Base-by-base conservation (phyloP, 2,888 invertebrate genomes). In the Drosophila longiperda region DNA sequence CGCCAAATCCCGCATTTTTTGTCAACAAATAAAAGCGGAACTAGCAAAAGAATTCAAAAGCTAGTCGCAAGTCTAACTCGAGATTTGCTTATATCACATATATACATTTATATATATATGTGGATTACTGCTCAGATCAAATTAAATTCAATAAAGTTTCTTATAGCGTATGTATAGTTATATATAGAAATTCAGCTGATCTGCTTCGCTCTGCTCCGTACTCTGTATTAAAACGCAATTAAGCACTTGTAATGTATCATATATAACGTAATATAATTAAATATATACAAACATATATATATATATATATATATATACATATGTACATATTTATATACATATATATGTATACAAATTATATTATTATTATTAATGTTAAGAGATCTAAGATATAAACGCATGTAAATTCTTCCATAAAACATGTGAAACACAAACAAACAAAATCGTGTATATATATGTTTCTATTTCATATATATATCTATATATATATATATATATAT, bases 1-100 rank as follows among this genome's bases (percentile, higher is more conserved):
- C 92, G 66, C 90, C 92, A 53, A 93, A 93, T 84, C 91, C 92
- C n/a, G 88, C 92, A 64, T 93, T 93, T 83, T 93, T 93, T 78
- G 91, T 91, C 54, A 92, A 90, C 67, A 93, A 93, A 86, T 93
- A 91, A 87, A 32, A 40, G 36, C 48, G 40, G 26, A 32, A 32
- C 20, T 33, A n/a, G 26, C 61, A 42, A 48, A 15, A 12, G 12
- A 23, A 45, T 15, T 45, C 45, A 23, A 15, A 66, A 64, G 68
- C 82, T 81, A 84, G 80, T 80, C 78, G 64, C 23, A 23, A 45
- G 15, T 45, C 23, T 23, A 23, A 23, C 4, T 23, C 8, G 8
- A 23, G 23, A 23, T 64, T 66, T 67, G 59, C 49, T 75, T 62
- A 75, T 66, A 66, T 54, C 57, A 58, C 60, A 64, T 62, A 2